phyloP scores from a whole-genome alignment of 2,888 invertebrate genomes.

The Heliconius ethilla region DNA sequence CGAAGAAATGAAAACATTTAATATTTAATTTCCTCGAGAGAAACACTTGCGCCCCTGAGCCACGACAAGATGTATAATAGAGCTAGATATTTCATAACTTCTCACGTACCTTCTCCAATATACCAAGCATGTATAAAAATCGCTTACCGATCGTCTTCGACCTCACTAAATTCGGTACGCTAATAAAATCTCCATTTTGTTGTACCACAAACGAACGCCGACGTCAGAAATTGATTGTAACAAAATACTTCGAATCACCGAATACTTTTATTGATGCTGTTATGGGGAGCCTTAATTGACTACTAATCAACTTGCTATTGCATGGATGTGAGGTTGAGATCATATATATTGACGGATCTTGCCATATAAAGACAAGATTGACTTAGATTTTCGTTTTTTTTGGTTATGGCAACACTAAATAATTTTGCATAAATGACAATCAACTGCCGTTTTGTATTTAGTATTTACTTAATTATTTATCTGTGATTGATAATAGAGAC shows the following conservation, averaged over 20 bases:
- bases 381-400: background rate
- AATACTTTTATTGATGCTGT: constrained; percentile 78
- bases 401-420: background rate
- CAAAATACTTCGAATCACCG: constrained; percentile 79
- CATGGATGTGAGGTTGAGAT: constrained; percentile 26
- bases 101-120: constrained; percentile 27
- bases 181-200: constrained; percentile 76
- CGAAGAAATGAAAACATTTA: too few relatives aligned
- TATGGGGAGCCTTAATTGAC: constrained; percentile 79
- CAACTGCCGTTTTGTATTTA: background rate
- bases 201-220: constrained; percentile 76
- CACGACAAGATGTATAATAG: background rate
- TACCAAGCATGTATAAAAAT: constrained; percentile 40
- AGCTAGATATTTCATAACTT: constrained; percentile 1
- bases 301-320: constrained; percentile 50
- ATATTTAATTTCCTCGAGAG: background rate
- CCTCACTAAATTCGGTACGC: constrained; percentile 79
- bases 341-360: constrained; percentile 20
- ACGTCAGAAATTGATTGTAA: constrained; percentile 79
- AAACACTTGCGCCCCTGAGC: too few relatives aligned
- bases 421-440: background rate
- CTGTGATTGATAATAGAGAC: background rate
- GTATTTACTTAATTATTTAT: background rate
- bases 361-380: background rate
- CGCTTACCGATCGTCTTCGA: constrained; percentile 52